phyloP scores from a whole-genome alignment of 2,797 vertebrate genomes.

The Cephalopachus bancanus region DNA sequence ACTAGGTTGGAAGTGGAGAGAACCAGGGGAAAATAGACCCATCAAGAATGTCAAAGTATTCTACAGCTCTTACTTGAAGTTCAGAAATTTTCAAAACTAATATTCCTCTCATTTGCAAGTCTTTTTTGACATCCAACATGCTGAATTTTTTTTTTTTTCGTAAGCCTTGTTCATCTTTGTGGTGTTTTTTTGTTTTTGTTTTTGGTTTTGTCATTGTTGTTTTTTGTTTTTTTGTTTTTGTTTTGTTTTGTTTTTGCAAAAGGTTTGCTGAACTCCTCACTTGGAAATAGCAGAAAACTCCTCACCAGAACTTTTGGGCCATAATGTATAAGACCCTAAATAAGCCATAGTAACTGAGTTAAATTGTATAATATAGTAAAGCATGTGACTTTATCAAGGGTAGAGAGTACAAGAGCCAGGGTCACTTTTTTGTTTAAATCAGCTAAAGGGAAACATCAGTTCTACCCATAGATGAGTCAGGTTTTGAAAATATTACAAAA shows the following conservation, averaged over 20 bases:
- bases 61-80: background rate
- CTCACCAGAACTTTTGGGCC: background rate
- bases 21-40: background rate
- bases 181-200: too few species aligned
- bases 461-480: background rate
- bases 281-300: background rate
- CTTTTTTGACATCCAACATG: background rate
- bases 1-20: background rate
- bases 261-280: background rate
- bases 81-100: conserved; percentile 28
- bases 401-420: background rate
- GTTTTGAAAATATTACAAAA: conserved; percentile 19
- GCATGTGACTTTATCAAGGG: background rate
- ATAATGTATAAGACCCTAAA: background rate
- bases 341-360: conserved; percentile 9
- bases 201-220: too few species aligned
- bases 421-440: background rate
- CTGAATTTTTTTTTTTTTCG: background rate
- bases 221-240: too few species aligned
- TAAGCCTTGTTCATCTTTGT: background rate
- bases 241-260: too few species aligned
- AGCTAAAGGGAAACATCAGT: background rate
- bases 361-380: background rate
- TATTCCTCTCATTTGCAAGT: background rate
- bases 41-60: too few species aligned